Evolutionary conservation across 2,888 invertebrate genomes (phyloP), one percentile per base, ranked within the genome.

Genomic region (Spilosoma lubricipeda): DNA sequence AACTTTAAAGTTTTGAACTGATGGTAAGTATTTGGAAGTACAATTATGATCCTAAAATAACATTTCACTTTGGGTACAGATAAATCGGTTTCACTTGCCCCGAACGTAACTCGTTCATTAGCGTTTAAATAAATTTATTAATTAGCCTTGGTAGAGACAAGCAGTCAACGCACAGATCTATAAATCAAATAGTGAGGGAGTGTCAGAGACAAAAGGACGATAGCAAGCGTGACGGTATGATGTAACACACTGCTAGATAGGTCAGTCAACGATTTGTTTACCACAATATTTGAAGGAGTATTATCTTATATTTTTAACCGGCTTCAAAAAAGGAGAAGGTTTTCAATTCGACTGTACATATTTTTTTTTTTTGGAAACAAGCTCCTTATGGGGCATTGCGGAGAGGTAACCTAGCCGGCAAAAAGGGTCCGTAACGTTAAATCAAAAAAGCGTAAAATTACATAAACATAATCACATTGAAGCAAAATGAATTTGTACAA

Each of bases 121-220:
- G 92, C 91, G 93, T 94, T 95, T 93, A 94, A 95, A 95, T 95
- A 94, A 95, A 95, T 94, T 95, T 95, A 95, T 95, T 95, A 95
- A 95, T 95, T 94, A 94, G 92, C 90, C 82, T 83, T 76, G 86
- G 84, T 82, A 88, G 92, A 93, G 94, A 95, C 94, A 93, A 91
- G 91, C 90, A 93, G 93, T 94, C 94, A 93, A 91, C 94, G 94
- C 87, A 91, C 88, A 90, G 91, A 92, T 93, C 94, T 94, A 95
- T 95, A 95, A 95, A 95, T 95, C 95, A 95, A 95, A 95, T 94
- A 93, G 93, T 93, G 92, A 94, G 95, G 94, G 95, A 92, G 93
- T 94, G 95, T 95, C 94, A 94, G 82, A 91, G 91, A 95, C 95
- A 95, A 95, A 93, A 92, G 93, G 93, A 94, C 91, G 90, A 92